Evolutionary conservation across 2,888 invertebrate species (phyloP).

Genomic region (Osedax frankpressi): DNA sequence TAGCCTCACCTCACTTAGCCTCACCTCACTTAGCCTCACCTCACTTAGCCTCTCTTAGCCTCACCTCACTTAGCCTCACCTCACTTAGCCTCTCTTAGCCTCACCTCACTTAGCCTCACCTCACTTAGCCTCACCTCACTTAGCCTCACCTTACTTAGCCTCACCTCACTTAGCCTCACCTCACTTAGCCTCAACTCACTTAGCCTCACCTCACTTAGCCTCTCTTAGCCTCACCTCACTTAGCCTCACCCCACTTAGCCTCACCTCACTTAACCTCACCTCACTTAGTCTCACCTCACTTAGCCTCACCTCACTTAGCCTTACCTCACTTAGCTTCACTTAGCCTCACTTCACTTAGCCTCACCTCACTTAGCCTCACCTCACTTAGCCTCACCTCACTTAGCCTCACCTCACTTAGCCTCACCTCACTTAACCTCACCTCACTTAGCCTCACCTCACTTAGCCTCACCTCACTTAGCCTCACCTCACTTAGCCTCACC

Average conservation of each 20-base stretch:
- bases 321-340: too few species aligned
- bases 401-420: too few species aligned
- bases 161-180: not conserved
- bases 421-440: not conserved
- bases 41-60: not conserved
- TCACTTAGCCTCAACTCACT: too few species aligned
- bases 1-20: not conserved
- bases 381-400: too few species aligned
- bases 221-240: not conserved
- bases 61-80: not conserved
- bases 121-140: not conserved
- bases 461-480: too few species aligned
- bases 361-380: too few species aligned
- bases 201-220: not conserved
- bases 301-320: not conserved
- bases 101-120: not conserved
- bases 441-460: too few species aligned
- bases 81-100: not conserved
- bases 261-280: not conserved
- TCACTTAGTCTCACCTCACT: not conserved
- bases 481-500: too few species aligned
- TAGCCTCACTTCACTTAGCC: too few species aligned
- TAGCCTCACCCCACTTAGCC: not conserved
- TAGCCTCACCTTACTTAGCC: not conserved
- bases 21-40: not conserved